Conservation (phyloP, 2,113 vertebrate genomes). For the Apistogramma diplotaenia region DNA sequence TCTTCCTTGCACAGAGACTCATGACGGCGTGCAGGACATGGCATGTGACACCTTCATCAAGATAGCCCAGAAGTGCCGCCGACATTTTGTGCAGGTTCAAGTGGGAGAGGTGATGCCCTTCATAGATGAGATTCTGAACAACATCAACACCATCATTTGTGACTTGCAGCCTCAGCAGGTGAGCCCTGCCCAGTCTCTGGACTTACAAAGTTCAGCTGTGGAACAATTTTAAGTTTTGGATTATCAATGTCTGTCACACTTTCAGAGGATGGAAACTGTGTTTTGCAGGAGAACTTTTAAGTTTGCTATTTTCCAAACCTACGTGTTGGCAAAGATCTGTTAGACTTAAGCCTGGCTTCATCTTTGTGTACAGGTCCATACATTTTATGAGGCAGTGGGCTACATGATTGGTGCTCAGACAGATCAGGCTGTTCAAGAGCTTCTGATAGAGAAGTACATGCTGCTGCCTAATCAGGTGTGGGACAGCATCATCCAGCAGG, state of each 20-base stretch:
- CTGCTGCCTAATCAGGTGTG: conserved; percentile 98
- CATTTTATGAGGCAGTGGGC: conserved; percentile 97
- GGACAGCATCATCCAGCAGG: conserved; percentile 99
- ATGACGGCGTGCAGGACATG: conserved; percentile 99
- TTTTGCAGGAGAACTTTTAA: neutral
- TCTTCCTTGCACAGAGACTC: conserved; percentile 83
- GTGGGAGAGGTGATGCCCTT: conserved; percentile 99
- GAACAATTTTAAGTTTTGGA: neutral
- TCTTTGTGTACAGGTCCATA: conserved; percentile 85
- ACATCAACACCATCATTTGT: conserved; percentile 99
- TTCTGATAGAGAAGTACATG: conserved; percentile 99
- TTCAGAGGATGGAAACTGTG: neutral
- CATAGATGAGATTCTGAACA: conserved; percentile 98
- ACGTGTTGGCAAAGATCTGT: neutral
- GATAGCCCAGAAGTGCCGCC: conserved; percentile 97
- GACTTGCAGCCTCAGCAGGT: conserved; percentile 99
- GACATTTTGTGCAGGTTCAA: conserved; percentile 98
- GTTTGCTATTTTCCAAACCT: neutral
- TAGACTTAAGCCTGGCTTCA: neutral
- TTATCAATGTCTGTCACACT: neutral
- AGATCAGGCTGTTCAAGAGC: conserved; percentile 95
- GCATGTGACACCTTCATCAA: conserved; percentile 99
- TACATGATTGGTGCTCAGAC: conserved; percentile 99
- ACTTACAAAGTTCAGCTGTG: neutral
- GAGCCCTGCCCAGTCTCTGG: conserved; percentile 10